Base-by-base conservation (phyloP, 2,888 invertebrate species). In the Euphydryas editha region DNA sequence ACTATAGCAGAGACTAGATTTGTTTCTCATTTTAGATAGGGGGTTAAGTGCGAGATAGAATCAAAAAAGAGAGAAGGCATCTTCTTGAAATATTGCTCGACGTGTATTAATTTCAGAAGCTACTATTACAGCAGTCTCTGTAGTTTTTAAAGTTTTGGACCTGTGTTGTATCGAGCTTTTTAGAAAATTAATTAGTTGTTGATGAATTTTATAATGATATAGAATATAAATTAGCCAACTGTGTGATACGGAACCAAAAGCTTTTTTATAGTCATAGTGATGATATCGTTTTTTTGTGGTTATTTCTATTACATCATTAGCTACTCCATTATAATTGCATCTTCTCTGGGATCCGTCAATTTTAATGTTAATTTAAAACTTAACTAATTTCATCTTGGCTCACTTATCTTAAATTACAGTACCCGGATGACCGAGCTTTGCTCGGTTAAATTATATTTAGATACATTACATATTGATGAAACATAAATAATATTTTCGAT, bases 251-350 rank as follows among this genome's bases (percentile, higher is more conserved):
- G 68, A 65, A 44, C 75, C 75, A 60, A 65, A 77, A 1, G 76
- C 75, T 54, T 76, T 76, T 62, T 67, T 47, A 30, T 75, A 77
- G 36, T 76, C 75, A n/a, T n/a, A n/a, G n/a, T n/a, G n/a, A n/a
- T n/a, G n/a, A n/a, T n/a, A n/a, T n/a, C n/a, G n/a, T n/a, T n/a
- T n/a, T n/a, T n/a, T n/a, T n/a, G n/a, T n/a, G n/a, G n/a, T n/a
- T n/a, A n/a, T n/a, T n/a, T n/a, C n/a, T n/a, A n/a, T n/a, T n/a
- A n/a, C n/a, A n/a, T n/a, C n/a, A n/a, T n/a, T n/a, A n/a, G n/a
- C n/a, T n/a, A n/a, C n/a, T n/a, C n/a, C n/a, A n/a, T n/a, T n/a
- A n/a, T n/a, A n/a, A n/a, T n/a, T n/a, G n/a, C n/a, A n/a, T n/a
- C n/a, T n/a, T n/a, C n/a, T n/a, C n/a, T n/a, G n/a, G n/a, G n/a